Base-by-base conservation (phyloP, 2,888 invertebrate species). In the Plebejus melissa region DNA sequence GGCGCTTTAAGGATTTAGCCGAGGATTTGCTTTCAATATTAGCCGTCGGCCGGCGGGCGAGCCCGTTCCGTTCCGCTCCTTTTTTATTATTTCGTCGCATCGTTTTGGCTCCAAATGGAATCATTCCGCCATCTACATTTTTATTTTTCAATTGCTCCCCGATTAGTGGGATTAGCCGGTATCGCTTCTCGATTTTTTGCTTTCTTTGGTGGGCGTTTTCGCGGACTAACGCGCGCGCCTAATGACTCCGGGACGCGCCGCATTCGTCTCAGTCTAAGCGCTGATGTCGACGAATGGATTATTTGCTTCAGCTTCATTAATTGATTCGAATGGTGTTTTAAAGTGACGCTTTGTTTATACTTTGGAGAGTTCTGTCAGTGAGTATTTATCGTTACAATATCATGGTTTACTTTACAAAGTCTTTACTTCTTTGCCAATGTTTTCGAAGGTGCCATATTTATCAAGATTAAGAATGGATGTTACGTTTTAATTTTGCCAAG, bases 1-100 rank as follows among this genome's bases (percentile, higher is more conserved):
- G 87, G 88, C 91, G 94, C 93, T 93, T 93, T 93, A 93, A 94
- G 94, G 94, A 88, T 92, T 94, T 94, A 94, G 87, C 82, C 87
- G 90, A 89, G 94, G 94, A 93, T 94, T 94, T 93, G 94, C 91
- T 94, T 94, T 94, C 94, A 94, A 94, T 94, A 94, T 94, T 93
- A 94, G 93, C 88, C 89, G 87, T 85, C 88, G 89, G 88, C 87
- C 89, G 83, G 86, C 88, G 88, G 85, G 86, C 88, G 84, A 84
- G 86, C 85, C 86, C 90, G 86, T 87, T 87, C 89, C 87, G 90
- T 88, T 89, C 88, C 89, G 83, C 85, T 84, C 85, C 89, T 90
- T 93, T 92, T 93, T 93, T 93, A 91, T 93, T 93, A 93, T 93
- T 93, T 93, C 90, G 92, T 91, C 93, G 93, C 93, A 90, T 93